These are phyloP conservation scores for Caerostris extrusa DNA, from an alignment of 1,140 invertebrate genomes.

Conservation along the genomic window DNA sequence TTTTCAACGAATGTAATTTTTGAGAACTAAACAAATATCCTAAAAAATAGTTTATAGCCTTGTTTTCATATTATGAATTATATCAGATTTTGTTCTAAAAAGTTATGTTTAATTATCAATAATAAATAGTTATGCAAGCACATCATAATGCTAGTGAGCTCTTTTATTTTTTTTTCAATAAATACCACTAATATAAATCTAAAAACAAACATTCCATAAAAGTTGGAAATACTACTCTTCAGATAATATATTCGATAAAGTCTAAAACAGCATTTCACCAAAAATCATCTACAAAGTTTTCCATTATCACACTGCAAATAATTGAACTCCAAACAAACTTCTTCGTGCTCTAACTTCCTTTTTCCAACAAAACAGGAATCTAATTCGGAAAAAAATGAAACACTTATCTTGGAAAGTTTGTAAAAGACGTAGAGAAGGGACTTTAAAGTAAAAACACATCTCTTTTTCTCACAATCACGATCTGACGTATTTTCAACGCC, in stretches of 20 bases:
- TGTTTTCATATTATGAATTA: too few species aligned
- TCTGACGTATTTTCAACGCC: slow-evolving; percentile 44
- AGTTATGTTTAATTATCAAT: too few species aligned
- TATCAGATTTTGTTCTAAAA: too few species aligned
- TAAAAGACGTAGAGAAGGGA: slow-evolving; percentile 1
- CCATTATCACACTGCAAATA: neutral
- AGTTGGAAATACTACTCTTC: neutral
- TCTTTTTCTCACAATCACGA: slow-evolving; percentile 37
- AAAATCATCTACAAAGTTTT: neutral
- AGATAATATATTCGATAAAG: neutral
- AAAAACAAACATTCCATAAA: neutral
- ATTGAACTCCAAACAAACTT: slow-evolving; percentile 9
- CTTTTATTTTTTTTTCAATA: too few species aligned
- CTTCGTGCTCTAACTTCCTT: neutral
- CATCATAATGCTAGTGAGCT: too few species aligned
- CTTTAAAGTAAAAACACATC: slow-evolving; percentile 29
- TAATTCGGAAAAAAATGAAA: slow-evolving; percentile 29
- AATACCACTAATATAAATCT: neutral
- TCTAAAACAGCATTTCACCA: neutral
- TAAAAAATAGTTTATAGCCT: too few species aligned
- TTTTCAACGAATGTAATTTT: too few species aligned
- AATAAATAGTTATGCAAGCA: too few species aligned
- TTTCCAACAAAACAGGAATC: neutral
- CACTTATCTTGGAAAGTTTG: slow-evolving; percentile 10
- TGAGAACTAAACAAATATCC: too few species aligned